These are phyloP conservation scores for Dipodomys merriami DNA, from an alignment of 2,113 vertebrate genomes.

Conservation along the genomic window DNA sequence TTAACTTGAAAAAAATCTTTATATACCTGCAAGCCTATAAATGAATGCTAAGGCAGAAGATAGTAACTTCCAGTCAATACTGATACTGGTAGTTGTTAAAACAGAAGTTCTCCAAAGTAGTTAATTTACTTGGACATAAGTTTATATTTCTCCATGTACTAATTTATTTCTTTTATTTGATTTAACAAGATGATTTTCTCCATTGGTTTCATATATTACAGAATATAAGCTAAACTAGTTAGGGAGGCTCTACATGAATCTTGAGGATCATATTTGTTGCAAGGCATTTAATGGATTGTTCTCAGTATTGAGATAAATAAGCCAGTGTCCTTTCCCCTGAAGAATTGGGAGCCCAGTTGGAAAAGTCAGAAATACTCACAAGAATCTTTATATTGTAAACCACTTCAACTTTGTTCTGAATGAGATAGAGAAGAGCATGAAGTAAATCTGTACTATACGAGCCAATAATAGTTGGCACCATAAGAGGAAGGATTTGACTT, in stretches of 20 bases:
- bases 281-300: neutral
- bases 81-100: constrained; percentile 41
- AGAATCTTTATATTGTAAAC: neutral
- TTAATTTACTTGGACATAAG: neutral
- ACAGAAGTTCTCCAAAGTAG: neutral
- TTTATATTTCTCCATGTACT: constrained; percentile 15
- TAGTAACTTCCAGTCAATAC: constrained; percentile 48
- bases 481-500: neutral
- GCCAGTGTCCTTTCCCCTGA: neutral
- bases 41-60: constrained; percentile 27
- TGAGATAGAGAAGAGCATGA: neutral
- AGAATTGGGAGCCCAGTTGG: neutral
- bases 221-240: neutral
- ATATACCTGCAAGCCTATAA: constrained; percentile 36
- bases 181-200: constrained; percentile 25
- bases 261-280: neutral
- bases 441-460: too few species aligned
- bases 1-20: constrained; percentile 69
- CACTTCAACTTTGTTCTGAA: constrained; percentile 25
- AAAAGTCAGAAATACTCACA: neutral
- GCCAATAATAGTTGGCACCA: too few species aligned
- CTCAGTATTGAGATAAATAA: neutral
- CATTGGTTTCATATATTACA: neutral
- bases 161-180: constrained; percentile 51
- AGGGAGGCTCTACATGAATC: neutral